A percentile compares a stretch with the other conserved stretches of the same genome.
These are phyloP conservation scores for Tragulus kanchil DNA, from an alignment of 2,113 vertebrate genomes.

Conservation along the genomic window DNA sequence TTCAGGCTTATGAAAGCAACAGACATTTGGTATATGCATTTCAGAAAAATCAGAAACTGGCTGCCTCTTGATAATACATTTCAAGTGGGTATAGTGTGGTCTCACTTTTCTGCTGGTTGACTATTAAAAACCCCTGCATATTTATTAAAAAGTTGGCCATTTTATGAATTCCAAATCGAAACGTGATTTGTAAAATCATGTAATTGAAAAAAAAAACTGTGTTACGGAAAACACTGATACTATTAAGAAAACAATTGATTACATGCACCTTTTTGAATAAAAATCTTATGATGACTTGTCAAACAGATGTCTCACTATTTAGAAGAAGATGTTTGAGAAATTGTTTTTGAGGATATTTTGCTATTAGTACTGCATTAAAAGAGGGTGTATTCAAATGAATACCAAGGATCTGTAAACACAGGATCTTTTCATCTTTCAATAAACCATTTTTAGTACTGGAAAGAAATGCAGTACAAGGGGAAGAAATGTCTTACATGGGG, in stretches of 20 bases:
- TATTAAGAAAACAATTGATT: constrained; percentile 52
- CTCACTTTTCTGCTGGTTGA: constrained; percentile 38
- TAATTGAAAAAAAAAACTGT: not conserved
- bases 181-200: not conserved
- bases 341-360: constrained; percentile 76
- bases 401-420: constrained; percentile 78
- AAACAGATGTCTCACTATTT: constrained; percentile 69
- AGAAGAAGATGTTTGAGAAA: constrained; percentile 75
- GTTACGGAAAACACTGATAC: not conserved
- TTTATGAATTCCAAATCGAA: constrained; percentile 10
- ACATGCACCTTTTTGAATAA: not conserved
- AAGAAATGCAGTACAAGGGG: constrained; percentile 76
- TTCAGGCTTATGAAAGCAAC: constrained; percentile 52
- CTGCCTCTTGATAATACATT: constrained; percentile 45
- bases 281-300: constrained; percentile 58
- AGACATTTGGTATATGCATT: constrained; percentile 52
- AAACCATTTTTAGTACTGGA: constrained; percentile 81
- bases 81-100: not conserved
- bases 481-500: constrained; percentile 72
- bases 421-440: constrained; percentile 79
- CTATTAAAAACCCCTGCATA: not conserved
- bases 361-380: constrained; percentile 79
- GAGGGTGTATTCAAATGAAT: constrained; percentile 84
- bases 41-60: constrained; percentile 9
- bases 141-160: not conserved